phyloP scores from a whole-genome alignment of 2,797 vertebrate genomes.

The Gymnocypris eckloni region DNA sequence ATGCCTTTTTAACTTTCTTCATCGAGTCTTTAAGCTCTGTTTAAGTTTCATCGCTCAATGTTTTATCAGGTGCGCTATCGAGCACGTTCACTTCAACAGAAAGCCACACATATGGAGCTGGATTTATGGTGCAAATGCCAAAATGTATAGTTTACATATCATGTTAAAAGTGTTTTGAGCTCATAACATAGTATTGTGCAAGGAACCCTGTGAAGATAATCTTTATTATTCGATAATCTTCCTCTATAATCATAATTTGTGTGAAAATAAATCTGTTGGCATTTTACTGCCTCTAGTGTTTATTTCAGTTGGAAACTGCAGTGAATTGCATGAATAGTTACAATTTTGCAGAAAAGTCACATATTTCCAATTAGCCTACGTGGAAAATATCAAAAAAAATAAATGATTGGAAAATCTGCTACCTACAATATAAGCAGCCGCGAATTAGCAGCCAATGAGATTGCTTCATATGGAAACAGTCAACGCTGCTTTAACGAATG shows the following conservation, averaged over 20 bases:
- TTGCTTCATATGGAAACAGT: slow-evolving; percentile 42
- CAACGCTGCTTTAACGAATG: slow-evolving; percentile 44
- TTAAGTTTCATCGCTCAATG: neutral
- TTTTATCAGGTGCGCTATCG: neutral
- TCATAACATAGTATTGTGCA: neutral
- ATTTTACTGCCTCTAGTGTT: neutral
- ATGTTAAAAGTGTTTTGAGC: neutral
- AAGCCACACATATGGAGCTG: neutral
- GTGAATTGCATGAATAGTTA: neutral
- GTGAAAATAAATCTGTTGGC: neutral
- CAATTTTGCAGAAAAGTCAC: neutral
- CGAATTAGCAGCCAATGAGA: slow-evolving; percentile 40
- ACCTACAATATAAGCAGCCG: slow-evolving; percentile 4
- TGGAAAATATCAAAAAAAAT: neutral
- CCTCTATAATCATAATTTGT: neutral
- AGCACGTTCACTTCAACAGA: neutral
- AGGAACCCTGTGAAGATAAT: neutral
- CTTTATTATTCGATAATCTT: neutral
- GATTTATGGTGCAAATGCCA: neutral
- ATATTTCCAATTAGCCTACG: neutral
- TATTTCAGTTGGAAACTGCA: neutral
- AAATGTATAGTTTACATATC: neutral
- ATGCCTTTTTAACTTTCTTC: neutral
- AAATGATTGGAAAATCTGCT: neutral
- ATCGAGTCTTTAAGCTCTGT: neutral